Percentiles rank a stretch among this genome's conserved stretches.
These are phyloP conservation scores for Trichomalopsis sarcophagae DNA, from an alignment of 1,140 invertebrate species.

Conservation along the genomic window DNA sequence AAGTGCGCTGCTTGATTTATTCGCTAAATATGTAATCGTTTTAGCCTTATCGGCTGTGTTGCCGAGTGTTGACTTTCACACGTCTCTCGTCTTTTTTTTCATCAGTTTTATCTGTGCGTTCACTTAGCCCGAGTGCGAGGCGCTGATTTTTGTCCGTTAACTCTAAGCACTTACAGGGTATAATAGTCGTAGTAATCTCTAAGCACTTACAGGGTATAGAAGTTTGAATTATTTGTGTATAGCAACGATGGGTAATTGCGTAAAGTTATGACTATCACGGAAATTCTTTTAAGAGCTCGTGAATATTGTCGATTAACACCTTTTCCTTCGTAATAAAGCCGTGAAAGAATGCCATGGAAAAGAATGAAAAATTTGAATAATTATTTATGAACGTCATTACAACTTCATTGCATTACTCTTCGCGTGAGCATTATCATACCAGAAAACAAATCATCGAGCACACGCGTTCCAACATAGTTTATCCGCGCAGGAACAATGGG, in stretches of 20 bases:
- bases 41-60: conserved; percentile 5
- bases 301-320: no score
- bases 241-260: no score
- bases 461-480: neutral
- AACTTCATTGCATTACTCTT: neutral
- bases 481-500: neutral
- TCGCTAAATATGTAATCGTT: conserved; percentile 34
- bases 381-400: neutral
- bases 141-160: no score
- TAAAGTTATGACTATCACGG: no score
- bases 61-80: neutral
- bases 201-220: neutral
- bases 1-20: neutral
- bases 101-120: neutral
- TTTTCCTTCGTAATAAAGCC: no score
- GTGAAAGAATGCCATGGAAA: neutral
- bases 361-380: neutral
- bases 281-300: no score
- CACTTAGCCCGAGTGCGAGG: no score
- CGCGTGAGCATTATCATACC: neutral
- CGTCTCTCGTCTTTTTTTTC: neutral
- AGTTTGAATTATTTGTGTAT: no score
- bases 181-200: neutral
- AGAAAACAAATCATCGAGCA: neutral
- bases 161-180: neutral